Conservation (phyloP, 2,888 invertebrate genomes). For the Nomada goodeniana region DNA sequence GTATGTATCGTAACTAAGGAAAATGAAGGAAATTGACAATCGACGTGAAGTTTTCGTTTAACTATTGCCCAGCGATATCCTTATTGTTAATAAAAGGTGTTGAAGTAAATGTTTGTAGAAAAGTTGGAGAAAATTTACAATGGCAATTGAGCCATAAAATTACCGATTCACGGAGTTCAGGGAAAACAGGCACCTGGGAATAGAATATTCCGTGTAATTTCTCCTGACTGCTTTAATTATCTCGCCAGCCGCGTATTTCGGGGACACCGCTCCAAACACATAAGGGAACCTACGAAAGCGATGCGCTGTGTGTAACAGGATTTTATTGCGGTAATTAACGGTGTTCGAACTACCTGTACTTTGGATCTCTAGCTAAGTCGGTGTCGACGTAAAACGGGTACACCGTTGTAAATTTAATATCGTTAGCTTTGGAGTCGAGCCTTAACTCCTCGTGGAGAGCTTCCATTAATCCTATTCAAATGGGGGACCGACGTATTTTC, state of each 20-base stretch:
- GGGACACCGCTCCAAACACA: conserved; percentile 72
- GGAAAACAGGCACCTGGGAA: conserved; percentile 75
- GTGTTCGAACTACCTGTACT: conserved; percentile 78
- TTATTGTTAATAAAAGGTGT: no score
- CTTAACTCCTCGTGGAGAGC: conserved; percentile 77
- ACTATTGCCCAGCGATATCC: no score
- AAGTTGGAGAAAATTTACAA: no score
- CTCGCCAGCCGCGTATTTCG: conserved; percentile 75
- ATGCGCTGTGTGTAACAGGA: not conserved
- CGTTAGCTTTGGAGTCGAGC: conserved; percentile 49
- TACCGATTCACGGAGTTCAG: conserved; percentile 76
- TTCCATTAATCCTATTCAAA: conserved; percentile 77
- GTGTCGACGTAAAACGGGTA: conserved; percentile 86
- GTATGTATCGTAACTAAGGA: no score
- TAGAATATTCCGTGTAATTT: conserved; percentile 78
- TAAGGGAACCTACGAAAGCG: conserved; percentile 73
- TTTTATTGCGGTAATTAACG: no score
- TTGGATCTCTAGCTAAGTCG: conserved; percentile 82
- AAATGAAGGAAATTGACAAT: no score
- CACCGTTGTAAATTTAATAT: conserved; percentile 85
- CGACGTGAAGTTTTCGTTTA: no score
- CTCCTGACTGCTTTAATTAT: conserved; percentile 75
- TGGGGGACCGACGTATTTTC: no score
- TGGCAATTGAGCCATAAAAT: not conserved
- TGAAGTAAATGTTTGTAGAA: no score